A percentile compares a stretch with the other conserved stretches of the same genome.
phyloP scores from a whole-genome alignment of 2,797 vertebrate species.

The Pseudomugil tenellus region DNA sequence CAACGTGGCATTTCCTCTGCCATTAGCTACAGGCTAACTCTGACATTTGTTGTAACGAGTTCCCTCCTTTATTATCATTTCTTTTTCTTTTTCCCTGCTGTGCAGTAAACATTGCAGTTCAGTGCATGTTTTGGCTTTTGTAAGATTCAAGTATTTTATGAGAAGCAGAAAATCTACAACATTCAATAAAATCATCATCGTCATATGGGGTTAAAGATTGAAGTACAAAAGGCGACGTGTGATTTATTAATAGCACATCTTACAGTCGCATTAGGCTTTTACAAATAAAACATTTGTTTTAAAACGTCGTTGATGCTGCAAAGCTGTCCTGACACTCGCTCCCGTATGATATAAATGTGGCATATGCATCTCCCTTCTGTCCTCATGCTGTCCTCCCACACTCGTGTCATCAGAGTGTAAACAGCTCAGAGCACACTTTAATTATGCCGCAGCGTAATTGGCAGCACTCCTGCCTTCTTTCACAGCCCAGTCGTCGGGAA shows the following conservation, averaged over 20 bases:
- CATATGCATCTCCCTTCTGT: constrained; percentile 43
- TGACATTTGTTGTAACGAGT: constrained; percentile 33
- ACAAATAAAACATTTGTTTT: not conserved
- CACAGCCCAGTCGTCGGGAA: constrained; percentile 45
- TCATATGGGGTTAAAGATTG: not conserved
- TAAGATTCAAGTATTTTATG: not conserved
- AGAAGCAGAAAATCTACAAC: not conserved
- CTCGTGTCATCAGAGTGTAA: constrained; percentile 45
- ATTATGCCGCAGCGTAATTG: constrained; percentile 55
- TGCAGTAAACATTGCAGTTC: not conserved
- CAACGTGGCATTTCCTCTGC: constrained; percentile 31
- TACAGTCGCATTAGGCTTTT: not conserved
- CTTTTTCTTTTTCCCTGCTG: not conserved
- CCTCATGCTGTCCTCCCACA: constrained; percentile 39
- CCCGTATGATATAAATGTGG: constrained; percentile 37
- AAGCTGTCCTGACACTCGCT: constrained; percentile 16
- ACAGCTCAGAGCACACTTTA: constrained; percentile 51
- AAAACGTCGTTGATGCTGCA: constrained; percentile 7
- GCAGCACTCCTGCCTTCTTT: constrained; percentile 48
- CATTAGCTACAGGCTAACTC: constrained; percentile 19
- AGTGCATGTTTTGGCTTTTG: not conserved
- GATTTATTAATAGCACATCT: constrained; percentile 1
- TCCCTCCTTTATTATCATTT: not conserved
- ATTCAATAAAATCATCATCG: not conserved
- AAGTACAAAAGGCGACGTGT: not conserved